Conservation (phyloP, 2,888 invertebrate genomes). For the Heliconius cydno region DNA sequence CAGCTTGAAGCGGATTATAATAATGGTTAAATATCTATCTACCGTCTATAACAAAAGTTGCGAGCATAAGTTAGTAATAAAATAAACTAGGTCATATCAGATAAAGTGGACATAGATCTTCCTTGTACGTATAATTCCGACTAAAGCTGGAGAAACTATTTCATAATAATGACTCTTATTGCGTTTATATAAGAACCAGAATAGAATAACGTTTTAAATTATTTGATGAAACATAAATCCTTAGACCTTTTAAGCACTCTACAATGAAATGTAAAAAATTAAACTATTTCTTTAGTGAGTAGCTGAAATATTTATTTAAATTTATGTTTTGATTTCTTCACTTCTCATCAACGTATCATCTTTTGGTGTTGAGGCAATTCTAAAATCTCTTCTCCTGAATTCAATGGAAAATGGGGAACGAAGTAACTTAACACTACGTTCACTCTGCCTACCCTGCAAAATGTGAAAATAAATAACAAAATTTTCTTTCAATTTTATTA, state of each 20-base stretch:
- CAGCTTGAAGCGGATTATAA: background rate
- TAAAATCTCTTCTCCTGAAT: too few species aligned
- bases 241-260: background rate
- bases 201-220: background rate
- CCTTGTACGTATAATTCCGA: slow-evolving; percentile 17
- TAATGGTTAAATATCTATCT: background rate
- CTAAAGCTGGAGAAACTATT: background rate
- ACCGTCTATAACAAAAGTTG: background rate
- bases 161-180: background rate
- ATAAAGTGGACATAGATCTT: slow-evolving; percentile 16
- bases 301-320: background rate
- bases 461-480: too few species aligned
- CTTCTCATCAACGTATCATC: too few species aligned
- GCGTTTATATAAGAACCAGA: background rate
- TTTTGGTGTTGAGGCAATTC: too few species aligned
- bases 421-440: too few species aligned
- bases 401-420: too few species aligned
- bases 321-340: too few species aligned
- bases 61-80: background rate
- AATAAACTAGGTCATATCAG: slow-evolving; percentile 15
- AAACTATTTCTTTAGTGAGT: background rate
- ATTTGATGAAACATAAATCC: slow-evolving; percentile 3
- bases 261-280: slow-evolving; percentile 8
- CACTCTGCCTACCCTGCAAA: too few species aligned
- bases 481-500: too few species aligned